Conservation (phyloP, 2,888 invertebrate species). For the Tribolium freemani region DNA sequence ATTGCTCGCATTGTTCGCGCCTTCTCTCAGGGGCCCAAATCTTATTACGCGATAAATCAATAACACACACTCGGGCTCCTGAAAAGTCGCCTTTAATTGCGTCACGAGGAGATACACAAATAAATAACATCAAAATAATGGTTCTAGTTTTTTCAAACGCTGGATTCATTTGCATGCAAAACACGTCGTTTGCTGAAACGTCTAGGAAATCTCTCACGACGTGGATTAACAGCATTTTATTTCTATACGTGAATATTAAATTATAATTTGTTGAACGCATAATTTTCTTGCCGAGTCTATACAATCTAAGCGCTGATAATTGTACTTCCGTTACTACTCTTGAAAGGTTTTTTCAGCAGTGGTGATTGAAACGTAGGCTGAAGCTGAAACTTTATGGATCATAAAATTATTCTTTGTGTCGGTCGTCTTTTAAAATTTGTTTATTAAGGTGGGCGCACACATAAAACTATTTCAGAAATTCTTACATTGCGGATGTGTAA, state of each 20-base stretch:
- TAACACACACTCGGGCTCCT: slow-evolving; percentile 18
- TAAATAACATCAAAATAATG: slow-evolving; percentile 37
- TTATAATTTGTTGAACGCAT: slow-evolving; percentile 39
- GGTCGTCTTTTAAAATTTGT: background rate
- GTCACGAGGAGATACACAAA: slow-evolving; percentile 21
- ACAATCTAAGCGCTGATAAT: slow-evolving; percentile 32
- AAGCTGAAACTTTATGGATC: slow-evolving; percentile 1
- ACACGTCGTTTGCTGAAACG: slow-evolving; percentile 44
- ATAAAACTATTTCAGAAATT: background rate
- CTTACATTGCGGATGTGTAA: background rate
- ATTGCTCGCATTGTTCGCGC: slow-evolving; percentile 62
- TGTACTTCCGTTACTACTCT: slow-evolving; percentile 21
- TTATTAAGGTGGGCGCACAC: slow-evolving; percentile 4
- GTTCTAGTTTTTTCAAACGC: slow-evolving; percentile 33
- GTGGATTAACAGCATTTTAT: slow-evolving; percentile 42
- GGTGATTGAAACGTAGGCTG: slow-evolving; percentile 20
- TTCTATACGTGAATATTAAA: slow-evolving; percentile 37
- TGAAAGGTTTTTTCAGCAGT: slow-evolving; percentile 10
- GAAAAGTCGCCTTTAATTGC: slow-evolving; percentile 27
- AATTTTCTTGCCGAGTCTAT: slow-evolving; percentile 25
- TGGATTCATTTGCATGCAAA: slow-evolving; percentile 47
- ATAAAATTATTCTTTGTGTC: slow-evolving; percentile 1
- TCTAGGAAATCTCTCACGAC: slow-evolving; percentile 48
- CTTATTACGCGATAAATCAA: slow-evolving; percentile 42
- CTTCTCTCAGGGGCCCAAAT: slow-evolving; percentile 34